Evolutionary conservation across 2,888 invertebrate genomes (phyloP), one percentile per base, ranked within the genome.

Genomic region (Acronicta aceris): DNA sequence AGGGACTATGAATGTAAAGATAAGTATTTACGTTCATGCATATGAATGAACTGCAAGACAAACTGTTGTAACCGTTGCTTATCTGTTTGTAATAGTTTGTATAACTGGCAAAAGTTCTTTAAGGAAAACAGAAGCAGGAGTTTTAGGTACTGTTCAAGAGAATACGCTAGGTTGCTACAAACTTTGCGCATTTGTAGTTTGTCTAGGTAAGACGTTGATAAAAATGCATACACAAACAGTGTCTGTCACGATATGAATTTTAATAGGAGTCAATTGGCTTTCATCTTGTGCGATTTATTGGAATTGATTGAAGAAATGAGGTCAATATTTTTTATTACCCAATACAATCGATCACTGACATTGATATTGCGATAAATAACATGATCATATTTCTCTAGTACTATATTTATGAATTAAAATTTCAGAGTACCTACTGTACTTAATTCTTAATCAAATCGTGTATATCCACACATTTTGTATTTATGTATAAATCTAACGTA

Each of bases 1-100:
- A 52, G 47, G 46, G 64, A 68, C 72, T 61, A 64, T 58, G 67
- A 73, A 70, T 52, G 57, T 57, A 68, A 73, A 68, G 69, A 73
- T 73, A 70, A 70, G 62, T 70, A 73, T 68, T 68, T 51, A 73
- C 47, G 48, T 61, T 52, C 70, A 70, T 70, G 54, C 69, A 70
- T 70, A 70, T 62, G 70, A 58, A 70, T 73, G 57, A 68, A 73
- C 54, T 54, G 56, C 69, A 55, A 61, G 74, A 68, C 74, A 55
- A 61, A 73, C 74, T 62, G 62, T 58, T 61, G 62, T 73, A 51
- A 68, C 51, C 42, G 62, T 36, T 51, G 69, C 70, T 70, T 70
- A 70, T 70, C 70, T 57, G n/a, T 47, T 73, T 45, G 51, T 42
- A 15, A 8, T 73, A 70, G n/a, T 51, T 73, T 47, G 51, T 45